Percentiles rank a stretch among this genome's conserved stretches.
phyloP scores from a whole-genome alignment of 1,140 invertebrate genomes.

The Tetraneura akinire region DNA sequence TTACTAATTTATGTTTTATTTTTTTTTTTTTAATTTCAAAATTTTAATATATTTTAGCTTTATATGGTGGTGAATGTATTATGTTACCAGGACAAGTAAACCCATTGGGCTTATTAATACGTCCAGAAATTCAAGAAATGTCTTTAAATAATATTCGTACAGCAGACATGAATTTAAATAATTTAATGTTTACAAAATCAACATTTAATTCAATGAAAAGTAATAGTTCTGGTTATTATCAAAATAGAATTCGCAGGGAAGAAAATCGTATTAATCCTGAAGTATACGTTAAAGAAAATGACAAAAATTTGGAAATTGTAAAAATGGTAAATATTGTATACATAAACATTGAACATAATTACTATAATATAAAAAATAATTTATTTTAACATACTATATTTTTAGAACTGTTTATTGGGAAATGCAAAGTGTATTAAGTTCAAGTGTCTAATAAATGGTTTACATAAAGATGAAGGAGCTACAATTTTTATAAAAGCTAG shows the following conservation, averaged over 20 bases:
- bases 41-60: slow-evolving; percentile 57
- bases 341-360: not conserved
- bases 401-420: slow-evolving; percentile 74
- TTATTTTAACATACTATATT: too few species aligned
- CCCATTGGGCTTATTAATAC: slow-evolving; percentile 67
- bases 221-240: slow-evolving; percentile 30
- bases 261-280: slow-evolving; percentile 60
- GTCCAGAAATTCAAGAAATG: slow-evolving; percentile 62
- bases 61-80: slow-evolving; percentile 67
- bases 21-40: not conserved
- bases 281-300: slow-evolving; percentile 70
- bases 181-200: not conserved
- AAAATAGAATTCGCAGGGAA: slow-evolving; percentile 26
- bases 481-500: slow-evolving; percentile 77
- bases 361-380: too few species aligned
- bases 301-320: slow-evolving; percentile 71
- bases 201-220: not conserved
- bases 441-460: slow-evolving; percentile 74
- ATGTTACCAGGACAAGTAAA: slow-evolving; percentile 67
- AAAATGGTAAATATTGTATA: slow-evolving; percentile 67
- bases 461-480: slow-evolving; percentile 72
- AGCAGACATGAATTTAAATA: slow-evolving; percentile 29
- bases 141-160: slow-evolving; percentile 31
- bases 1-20: too few species aligned
- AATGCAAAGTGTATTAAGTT: slow-evolving; percentile 87